Percentiles rank a stretch among this genome's conserved stretches.
Evolutionary conservation across 2,888 invertebrate species (phyloP).

Genomic region (Ennomos fuscantarius): DNA sequence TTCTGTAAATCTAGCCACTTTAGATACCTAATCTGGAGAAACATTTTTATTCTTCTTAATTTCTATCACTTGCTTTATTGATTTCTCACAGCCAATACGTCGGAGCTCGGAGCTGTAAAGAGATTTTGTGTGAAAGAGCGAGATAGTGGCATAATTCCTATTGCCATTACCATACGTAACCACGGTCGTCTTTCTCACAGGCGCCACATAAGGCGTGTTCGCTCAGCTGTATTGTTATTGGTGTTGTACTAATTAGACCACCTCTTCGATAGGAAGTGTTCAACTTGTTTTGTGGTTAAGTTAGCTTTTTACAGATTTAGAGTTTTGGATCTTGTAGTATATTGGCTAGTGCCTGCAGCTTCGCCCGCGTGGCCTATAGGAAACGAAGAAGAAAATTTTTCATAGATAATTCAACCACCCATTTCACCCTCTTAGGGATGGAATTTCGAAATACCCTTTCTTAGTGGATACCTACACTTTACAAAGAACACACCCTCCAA

Average conservation of each 20-base stretch:
- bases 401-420: no score
- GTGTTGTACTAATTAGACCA: slow-evolving; percentile 69
- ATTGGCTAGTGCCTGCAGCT: no score
- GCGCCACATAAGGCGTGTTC: slow-evolving; percentile 60
- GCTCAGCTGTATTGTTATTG: slow-evolving; percentile 56
- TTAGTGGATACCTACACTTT: no score
- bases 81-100: slow-evolving; percentile 35
- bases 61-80: slow-evolving; percentile 27
- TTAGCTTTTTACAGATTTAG: not conserved
- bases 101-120: no score
- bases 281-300: slow-evolving; percentile 13
- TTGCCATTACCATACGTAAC: slow-evolving; percentile 37
- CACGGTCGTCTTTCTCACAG: slow-evolving; percentile 45
- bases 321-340: no score
- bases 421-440: no score
- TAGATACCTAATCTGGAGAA: no score
- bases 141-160: slow-evolving; percentile 23
- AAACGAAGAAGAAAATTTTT: no score
- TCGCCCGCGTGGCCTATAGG: no score
- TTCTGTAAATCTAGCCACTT: no score
- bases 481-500: no score
- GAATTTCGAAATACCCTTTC: no score
- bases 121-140: slow-evolving; percentile 3
- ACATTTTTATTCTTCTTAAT: slow-evolving; percentile 9
- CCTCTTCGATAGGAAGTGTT: slow-evolving; percentile 40